Conservation (phyloP, 2,113 vertebrate genomes). For the Toxostoma redivivum region DNA sequence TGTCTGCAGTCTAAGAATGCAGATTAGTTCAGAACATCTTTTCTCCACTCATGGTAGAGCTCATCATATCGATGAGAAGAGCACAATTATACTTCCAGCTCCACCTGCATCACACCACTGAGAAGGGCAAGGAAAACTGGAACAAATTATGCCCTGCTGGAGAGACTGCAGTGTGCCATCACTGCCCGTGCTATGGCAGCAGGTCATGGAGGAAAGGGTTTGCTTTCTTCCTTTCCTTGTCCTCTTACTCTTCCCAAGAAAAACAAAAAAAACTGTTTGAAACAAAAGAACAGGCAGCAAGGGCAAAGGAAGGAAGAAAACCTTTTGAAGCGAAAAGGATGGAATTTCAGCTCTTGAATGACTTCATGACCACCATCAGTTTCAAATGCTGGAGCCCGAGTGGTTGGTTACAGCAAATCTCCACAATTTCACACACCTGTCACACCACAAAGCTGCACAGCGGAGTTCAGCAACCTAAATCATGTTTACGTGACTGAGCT, state of each 20-base stretch:
- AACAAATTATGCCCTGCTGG: not conserved
- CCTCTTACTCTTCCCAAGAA: not conserved
- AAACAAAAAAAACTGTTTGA: not conserved
- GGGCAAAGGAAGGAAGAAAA: not conserved
- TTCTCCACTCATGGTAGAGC: not conserved
- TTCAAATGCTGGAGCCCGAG: not conserved
- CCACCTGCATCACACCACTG: not conserved
- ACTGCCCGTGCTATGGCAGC: not conserved
- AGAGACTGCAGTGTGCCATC: accelerated
- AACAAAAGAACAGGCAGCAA: not conserved
- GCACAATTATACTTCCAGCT: not conserved
- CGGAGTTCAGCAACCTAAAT: not conserved
- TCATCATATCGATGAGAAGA: not conserved
- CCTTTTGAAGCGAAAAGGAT: not conserved
- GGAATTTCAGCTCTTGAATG: constrained; percentile 26
- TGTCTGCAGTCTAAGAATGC: not conserved
- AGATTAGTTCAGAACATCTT: not conserved
- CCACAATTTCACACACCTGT: not conserved
- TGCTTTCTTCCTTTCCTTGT: not conserved
- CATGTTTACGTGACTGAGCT: not conserved
- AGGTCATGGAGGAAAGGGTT: accelerated
- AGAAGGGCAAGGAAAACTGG: not conserved
- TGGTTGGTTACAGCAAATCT: not conserved
- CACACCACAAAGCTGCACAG: constrained; percentile 8
- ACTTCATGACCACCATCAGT: not conserved